Evolutionary conservation across 2,797 vertebrate species (phyloP), one percentile per base, ranked within the genome.

Genomic region (Neosilurus mollespiculum): DNA sequence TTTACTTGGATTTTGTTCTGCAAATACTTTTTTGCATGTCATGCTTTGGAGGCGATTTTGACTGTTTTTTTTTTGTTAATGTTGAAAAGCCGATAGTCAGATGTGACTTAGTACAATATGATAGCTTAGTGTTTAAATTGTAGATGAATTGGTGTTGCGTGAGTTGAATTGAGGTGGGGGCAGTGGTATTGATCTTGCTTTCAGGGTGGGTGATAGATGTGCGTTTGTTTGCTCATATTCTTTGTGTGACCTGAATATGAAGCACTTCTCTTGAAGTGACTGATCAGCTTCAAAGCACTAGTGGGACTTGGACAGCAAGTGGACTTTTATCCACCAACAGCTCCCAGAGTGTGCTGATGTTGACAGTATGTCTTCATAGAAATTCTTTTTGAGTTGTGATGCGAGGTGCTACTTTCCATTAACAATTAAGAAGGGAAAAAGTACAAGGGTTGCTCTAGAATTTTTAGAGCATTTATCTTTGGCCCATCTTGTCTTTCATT

Each of bases 141-240:
- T 92, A 93, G 93, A 95, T 94, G 91, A 92, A 93, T 95, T 93
- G 93, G 89, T 82, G 78, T 87, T 80, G 53, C 90, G 80, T 93
- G 91, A 89, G 89, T 88, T 89, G 92, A 94, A 93, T 94, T 90
- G 90, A 66, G 89, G 71, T 83, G 83, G 83, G 93, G 89, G 90
- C 88, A 90, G 86, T 30, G 51, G 37, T 93, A 95, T 95, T 91
- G 95, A 95, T 95, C 86, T 82, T 67, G 80, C 89, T 80, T 90
- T 94, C 92, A 92, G 87, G 85, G 88, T 72, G 77, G 87, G 91
- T 95, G 94, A 95, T 94, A 93, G 93, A 95, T 95, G 92, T 93
- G 91, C 90, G 90, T 93, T 94, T 93, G 92, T 91, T 92, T 91
- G 91, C 93, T 94, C 90, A 93, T 94, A 94, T 93, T 93, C 90